phyloP scores from a whole-genome alignment of 2,888 invertebrate species.

The Phragmatobia fuliginosa region DNA sequence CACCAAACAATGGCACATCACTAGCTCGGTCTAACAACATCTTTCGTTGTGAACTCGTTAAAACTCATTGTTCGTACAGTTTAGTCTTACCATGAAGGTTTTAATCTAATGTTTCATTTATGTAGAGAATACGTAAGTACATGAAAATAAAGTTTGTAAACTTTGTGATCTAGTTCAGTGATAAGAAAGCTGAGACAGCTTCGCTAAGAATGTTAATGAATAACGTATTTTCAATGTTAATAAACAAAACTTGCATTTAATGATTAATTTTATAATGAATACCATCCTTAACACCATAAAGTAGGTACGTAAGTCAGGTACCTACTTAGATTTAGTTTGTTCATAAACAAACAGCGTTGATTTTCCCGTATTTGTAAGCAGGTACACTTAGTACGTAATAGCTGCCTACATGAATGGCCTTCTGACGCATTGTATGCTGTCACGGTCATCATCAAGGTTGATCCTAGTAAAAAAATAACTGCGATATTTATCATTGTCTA shows the following conservation, averaged over 20 bases:
- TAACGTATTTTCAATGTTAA: background rate
- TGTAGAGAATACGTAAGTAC: constrained; percentile 43
- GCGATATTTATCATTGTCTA: constrained; percentile 26
- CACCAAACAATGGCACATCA: constrained; percentile 53
- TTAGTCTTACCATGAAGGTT: constrained; percentile 43
- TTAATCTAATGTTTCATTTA: constrained; percentile 55
- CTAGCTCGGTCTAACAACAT: constrained; percentile 44
- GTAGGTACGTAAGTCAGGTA: background rate
- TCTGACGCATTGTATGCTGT: constrained; percentile 29
- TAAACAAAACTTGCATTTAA: background rate
- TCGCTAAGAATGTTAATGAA: background rate
- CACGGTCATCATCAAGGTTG: constrained; percentile 46
- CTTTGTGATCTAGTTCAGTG: background rate
- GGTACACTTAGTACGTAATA: constrained; percentile 13
- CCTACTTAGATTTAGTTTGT: constrained; percentile 15
- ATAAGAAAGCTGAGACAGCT: background rate
- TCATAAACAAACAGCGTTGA: constrained; percentile 30
- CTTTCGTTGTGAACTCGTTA: constrained; percentile 42
- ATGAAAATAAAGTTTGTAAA: constrained; percentile 26
- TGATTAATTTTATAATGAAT: background rate
- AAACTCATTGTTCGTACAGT: constrained; percentile 56
- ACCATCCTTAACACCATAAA: too few species aligned
- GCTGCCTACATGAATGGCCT: constrained; percentile 12
- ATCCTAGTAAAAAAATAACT: constrained; percentile 40
- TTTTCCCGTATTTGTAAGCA: constrained; percentile 23